A percentile compares a stretch with the other conserved stretches of the same genome.
Conservation (phyloP, 2,797 vertebrate genomes). For the Rhabdophis nuchalis region DNA sequence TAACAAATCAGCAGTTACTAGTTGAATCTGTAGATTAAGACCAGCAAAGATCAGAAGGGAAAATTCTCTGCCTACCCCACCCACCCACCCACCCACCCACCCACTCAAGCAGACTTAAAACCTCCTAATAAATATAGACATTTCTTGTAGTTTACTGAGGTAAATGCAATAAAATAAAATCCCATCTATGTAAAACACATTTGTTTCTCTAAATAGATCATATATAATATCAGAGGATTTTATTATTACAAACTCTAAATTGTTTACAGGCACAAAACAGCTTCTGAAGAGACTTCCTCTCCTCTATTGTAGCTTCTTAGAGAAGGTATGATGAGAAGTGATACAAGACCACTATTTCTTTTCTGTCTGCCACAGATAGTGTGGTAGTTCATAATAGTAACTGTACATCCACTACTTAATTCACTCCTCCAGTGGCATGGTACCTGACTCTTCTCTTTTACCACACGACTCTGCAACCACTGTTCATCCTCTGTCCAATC, state of each 20-base stretch:
- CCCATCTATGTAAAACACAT: neutral
- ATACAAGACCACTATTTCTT: neutral
- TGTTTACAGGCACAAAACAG: neutral
- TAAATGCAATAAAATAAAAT: neutral
- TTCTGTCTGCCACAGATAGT: neutral
- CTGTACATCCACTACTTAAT: neutral
- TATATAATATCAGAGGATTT: neutral
- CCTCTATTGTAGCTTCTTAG: neutral
- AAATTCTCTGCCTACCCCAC: neutral
- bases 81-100: neutral
- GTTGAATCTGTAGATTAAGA: neutral
- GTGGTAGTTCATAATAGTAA: neutral
- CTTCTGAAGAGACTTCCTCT: neutral
- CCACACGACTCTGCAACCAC: neutral
- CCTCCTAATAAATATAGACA: neutral
- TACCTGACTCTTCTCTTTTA: neutral
- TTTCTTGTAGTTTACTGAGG: neutral
- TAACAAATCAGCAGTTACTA: neutral
- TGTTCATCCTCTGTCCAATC: too few relatives aligned
- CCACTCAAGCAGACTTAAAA: neutral
- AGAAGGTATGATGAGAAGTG: neutral
- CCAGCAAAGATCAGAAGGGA: neutral
- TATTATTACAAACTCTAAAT: neutral
- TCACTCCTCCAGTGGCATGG: neutral
- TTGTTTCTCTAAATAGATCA: neutral